These are phyloP conservation scores for Acleris emargana DNA, from an alignment of 2,888 invertebrate species.

Conservation along the genomic window DNA sequence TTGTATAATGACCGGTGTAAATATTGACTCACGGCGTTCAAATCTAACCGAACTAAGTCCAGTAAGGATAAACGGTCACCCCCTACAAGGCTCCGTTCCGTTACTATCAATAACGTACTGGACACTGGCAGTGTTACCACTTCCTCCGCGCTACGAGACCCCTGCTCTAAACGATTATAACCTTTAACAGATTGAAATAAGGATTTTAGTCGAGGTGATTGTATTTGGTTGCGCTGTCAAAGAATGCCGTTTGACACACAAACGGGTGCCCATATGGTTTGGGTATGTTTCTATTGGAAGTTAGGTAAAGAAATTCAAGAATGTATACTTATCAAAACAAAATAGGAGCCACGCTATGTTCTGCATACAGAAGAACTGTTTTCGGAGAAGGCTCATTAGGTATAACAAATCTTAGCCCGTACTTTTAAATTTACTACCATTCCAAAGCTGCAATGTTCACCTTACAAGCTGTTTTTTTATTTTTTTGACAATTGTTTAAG, in stretches of 20 bases:
- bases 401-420: too few species aligned
- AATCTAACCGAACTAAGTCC: constrained; percentile 1
- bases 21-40: not conserved
- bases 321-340: too few species aligned
- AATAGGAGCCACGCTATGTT: too few species aligned
- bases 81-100: constrained; percentile 43
- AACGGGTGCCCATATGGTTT: constrained; percentile 14
- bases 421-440: too few species aligned
- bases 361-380: too few species aligned
- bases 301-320: constrained; percentile 6
- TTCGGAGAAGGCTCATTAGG: too few species aligned
- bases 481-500: too few species aligned
- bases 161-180: constrained; percentile 3
- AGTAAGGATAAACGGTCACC: constrained; percentile 35
- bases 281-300: constrained; percentile 6
- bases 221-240: constrained; percentile 9
- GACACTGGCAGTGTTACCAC: constrained; percentile 9
- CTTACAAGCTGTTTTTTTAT: too few species aligned
- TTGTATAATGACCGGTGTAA: too few species aligned
- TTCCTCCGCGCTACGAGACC: constrained; percentile 12
- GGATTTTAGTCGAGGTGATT: not conserved
- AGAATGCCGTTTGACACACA: constrained; percentile 36
- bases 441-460: too few species aligned
- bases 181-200: not conserved
- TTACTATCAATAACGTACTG: constrained; percentile 38